phyloP scores from a whole-genome alignment of 2,113 vertebrate genomes.

The Pseudorasbora parva region DNA sequence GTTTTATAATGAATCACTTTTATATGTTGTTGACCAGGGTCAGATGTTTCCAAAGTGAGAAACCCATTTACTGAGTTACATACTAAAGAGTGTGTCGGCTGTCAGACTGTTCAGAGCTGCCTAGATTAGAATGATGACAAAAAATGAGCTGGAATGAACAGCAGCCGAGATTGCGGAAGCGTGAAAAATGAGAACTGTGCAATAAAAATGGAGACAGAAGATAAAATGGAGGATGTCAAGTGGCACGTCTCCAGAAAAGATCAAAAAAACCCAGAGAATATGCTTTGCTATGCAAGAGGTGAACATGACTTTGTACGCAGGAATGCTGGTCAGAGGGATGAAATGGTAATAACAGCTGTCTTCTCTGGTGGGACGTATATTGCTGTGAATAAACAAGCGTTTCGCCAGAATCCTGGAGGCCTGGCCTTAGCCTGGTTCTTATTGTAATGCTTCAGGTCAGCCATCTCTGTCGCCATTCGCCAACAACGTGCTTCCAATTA shows the following conservation, averaged over 20 bases:
- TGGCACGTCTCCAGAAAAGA: constrained; percentile 38
- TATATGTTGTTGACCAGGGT: constrained; percentile 62
- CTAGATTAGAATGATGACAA: constrained; percentile 39
- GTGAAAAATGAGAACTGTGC: constrained; percentile 5
- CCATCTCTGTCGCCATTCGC: constrained; percentile 61
- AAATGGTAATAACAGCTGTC: constrained; percentile 79
- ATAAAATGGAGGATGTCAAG: constrained; percentile 49
- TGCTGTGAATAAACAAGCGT: constrained; percentile 76
- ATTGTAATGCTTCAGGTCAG: constrained; percentile 63
- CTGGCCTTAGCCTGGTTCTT: constrained; percentile 62
- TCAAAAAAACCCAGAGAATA: constrained; percentile 55
- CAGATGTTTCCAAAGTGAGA: constrained; percentile 67
- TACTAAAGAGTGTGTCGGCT: constrained; percentile 58
- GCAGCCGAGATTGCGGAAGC: background rate
- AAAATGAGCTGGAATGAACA: background rate
- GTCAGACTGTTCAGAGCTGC: constrained; percentile 42
- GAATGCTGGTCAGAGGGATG: constrained; percentile 64
- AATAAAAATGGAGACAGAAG: background rate
- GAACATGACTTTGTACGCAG: constrained; percentile 58
- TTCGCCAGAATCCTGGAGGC: constrained; percentile 65
- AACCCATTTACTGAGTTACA: constrained; percentile 55
- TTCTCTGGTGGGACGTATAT: constrained; percentile 75
- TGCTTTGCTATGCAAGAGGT: constrained; percentile 61
- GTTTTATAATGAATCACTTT: constrained; percentile 57
- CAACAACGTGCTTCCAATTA: constrained; percentile 79